These are phyloP conservation scores for Ciconia boyciana DNA, from an alignment of 2,113 vertebrate genomes.

Conservation along the genomic window DNA sequence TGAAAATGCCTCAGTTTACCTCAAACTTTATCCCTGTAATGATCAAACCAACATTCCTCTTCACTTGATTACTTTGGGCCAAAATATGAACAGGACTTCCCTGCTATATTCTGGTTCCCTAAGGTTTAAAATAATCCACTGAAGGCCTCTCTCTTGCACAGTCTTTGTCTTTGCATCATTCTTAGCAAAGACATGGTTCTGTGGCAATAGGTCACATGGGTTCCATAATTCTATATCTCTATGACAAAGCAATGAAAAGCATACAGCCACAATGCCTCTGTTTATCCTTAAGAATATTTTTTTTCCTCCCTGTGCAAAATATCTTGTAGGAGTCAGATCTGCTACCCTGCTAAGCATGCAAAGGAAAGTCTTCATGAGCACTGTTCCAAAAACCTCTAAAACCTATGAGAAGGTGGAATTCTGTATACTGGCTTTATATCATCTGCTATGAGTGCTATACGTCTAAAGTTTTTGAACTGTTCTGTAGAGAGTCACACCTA, in stretches of 20 bases:
- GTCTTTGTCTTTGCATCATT: background rate
- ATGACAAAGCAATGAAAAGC: background rate
- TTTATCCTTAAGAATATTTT: background rate
- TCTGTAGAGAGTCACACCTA: background rate
- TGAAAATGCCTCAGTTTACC: background rate
- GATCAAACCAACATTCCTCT: background rate
- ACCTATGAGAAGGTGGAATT: background rate
- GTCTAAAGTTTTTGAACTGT: background rate
- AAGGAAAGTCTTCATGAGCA: background rate
- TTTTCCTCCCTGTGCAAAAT: background rate
- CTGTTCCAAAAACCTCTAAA: background rate
- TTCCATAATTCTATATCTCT: background rate
- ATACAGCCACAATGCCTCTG: background rate
- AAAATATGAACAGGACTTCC: background rate
- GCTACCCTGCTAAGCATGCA: background rate
- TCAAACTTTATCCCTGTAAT: background rate
- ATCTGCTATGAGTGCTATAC: background rate
- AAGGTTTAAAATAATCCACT: background rate
- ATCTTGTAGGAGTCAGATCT: background rate
- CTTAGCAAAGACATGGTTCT: background rate
- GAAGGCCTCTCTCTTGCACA: background rate
- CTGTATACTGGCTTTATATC: background rate
- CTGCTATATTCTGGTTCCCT: background rate
- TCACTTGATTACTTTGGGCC: background rate
- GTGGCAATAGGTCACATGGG: background rate